A percentile compares a stretch with the other conserved stretches of the same genome.
Conservation (phyloP, 2,797 vertebrate species). For the Gephyroberyx darwinii region DNA sequence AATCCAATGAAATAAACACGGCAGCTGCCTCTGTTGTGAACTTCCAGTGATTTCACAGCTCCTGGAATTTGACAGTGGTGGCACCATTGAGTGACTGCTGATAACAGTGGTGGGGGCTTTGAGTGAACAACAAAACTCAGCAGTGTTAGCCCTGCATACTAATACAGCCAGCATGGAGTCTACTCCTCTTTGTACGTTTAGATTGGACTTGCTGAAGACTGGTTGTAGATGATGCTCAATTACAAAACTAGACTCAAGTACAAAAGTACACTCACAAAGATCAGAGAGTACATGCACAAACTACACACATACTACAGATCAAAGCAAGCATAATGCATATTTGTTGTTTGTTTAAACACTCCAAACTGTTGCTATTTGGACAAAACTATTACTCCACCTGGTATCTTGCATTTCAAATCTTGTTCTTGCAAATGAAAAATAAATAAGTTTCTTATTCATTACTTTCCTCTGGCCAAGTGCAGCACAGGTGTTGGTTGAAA, state of each 20-base stretch:
- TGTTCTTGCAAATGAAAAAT: slow-evolving; percentile 65
- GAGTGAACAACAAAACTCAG: slow-evolving; percentile 65
- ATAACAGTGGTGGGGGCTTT: slow-evolving; percentile 62
- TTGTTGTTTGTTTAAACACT: background rate
- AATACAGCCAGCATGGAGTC: slow-evolving; percentile 63
- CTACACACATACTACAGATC: background rate
- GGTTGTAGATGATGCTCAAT: background rate
- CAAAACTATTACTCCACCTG: slow-evolving; percentile 27
- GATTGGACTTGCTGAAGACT: slow-evolving; percentile 17
- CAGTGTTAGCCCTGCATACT: slow-evolving; percentile 69
- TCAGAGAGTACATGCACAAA: background rate
- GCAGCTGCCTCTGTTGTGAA: slow-evolving; percentile 73
- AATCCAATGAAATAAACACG: slow-evolving; percentile 77
- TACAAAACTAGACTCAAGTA: background rate
- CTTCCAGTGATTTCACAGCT: slow-evolving; percentile 76
- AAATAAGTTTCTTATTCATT: slow-evolving; percentile 54
- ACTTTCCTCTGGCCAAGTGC: slow-evolving; percentile 38
- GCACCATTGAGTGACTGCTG: slow-evolving; percentile 75
- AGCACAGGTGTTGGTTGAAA: slow-evolving; percentile 54
- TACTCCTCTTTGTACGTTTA: slow-evolving; percentile 27
- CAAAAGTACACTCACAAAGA: slow-evolving; percentile 1
- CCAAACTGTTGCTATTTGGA: background rate
- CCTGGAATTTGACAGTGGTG: slow-evolving; percentile 74
- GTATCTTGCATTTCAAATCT: slow-evolving; percentile 58
- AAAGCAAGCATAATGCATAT: background rate